phyloP scores from a whole-genome alignment of 2,797 vertebrate species.

The Silurus aristotelis region DNA sequence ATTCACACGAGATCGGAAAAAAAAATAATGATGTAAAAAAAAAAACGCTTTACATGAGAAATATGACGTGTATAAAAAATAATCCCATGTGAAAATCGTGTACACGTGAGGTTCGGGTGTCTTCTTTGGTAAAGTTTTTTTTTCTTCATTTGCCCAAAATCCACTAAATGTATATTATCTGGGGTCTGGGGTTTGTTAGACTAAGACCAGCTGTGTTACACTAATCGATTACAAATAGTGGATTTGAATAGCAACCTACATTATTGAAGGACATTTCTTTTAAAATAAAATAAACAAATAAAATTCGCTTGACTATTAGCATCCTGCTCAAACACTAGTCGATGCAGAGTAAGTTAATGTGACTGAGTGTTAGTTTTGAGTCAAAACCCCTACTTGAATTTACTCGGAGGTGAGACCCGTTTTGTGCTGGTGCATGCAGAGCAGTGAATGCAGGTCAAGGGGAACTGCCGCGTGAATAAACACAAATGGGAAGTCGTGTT shows the following conservation, averaged over 20 bases:
- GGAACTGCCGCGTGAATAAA: slow-evolving; percentile 80
- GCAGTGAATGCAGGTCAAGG: slow-evolving; percentile 58
- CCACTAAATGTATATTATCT: background rate
- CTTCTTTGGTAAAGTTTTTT: background rate
- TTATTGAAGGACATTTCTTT: background rate
- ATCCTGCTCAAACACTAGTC: background rate
- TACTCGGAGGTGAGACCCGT: slow-evolving; percentile 31
- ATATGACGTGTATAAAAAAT: background rate
- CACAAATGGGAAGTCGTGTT: slow-evolving; percentile 79
- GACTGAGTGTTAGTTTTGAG: slow-evolving; percentile 8
- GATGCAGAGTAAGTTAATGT: background rate
- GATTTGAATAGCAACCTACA: background rate
- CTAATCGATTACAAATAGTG: background rate
- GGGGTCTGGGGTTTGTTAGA: background rate
- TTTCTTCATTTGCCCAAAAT: background rate
- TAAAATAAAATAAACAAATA: background rate
- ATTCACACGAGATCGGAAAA: background rate
- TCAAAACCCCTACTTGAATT: slow-evolving; percentile 27
- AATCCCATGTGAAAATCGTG: background rate
- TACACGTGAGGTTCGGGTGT: background rate
- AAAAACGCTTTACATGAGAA: background rate
- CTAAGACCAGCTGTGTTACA: background rate
- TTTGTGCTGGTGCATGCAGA: slow-evolving; percentile 28
- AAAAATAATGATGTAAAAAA: background rate
- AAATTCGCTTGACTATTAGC: background rate